Evolutionary conservation across 1,140 invertebrate genomes (phyloP).

Genomic region (Laupala kohalensis): DNA sequence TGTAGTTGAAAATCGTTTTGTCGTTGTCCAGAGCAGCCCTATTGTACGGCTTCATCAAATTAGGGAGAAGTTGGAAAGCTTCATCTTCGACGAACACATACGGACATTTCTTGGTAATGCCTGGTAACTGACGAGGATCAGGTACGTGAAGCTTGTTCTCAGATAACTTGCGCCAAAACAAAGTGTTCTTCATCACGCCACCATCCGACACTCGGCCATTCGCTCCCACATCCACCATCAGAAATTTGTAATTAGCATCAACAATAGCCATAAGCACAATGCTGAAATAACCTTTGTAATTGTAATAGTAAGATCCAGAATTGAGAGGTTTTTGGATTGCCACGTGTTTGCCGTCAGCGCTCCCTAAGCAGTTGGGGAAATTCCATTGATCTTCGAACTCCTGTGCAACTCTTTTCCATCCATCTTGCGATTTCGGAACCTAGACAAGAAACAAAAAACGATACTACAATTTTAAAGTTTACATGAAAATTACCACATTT

Average conservation of each 20-base stretch:
- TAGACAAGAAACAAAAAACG: no score
- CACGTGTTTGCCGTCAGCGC: constrained; percentile 24
- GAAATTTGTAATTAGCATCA: constrained; percentile 26
- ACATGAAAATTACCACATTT: no score
- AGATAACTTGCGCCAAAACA: constrained; percentile 18
- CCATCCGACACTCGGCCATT: constrained; percentile 25
- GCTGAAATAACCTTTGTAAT: constrained; percentile 30
- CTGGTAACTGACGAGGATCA: constrained; percentile 8
- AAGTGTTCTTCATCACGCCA: constrained; percentile 21
- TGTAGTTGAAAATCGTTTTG: constrained; percentile 32
- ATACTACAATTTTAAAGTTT: no score
- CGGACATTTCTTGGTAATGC: constrained; percentile 6
- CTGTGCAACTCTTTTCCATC: constrained; percentile 20
- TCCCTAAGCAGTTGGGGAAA: constrained; percentile 24
- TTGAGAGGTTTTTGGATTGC: constrained; percentile 23
- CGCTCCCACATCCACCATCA: constrained; percentile 24
- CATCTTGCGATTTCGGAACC: constrained; percentile 11
- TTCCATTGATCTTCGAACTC: constrained; percentile 21
- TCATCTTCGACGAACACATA: constrained; percentile 29
- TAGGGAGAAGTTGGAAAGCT: constrained; percentile 23
- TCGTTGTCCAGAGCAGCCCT: not conserved
- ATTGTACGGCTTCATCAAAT: constrained; percentile 27
- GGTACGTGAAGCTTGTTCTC: constrained; percentile 16
- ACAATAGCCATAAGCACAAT: constrained; percentile 27
- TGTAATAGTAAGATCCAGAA: constrained; percentile 26